Base-by-base conservation (phyloP, 2,113 vertebrate genomes). In the Triplophysa siluroides region DNA sequence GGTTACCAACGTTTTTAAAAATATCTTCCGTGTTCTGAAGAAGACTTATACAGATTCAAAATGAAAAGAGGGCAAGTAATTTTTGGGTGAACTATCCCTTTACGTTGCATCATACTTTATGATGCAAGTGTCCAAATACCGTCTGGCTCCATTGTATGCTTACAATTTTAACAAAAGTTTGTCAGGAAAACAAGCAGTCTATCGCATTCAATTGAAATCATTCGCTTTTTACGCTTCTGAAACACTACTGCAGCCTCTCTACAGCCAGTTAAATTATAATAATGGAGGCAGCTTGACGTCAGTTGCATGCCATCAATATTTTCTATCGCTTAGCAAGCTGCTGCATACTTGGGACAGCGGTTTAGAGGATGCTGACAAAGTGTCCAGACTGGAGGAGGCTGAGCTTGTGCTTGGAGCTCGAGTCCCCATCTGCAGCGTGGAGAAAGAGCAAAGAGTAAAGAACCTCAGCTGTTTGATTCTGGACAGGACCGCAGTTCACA, bases 361-460 rank as follows among this genome's bases (percentile, higher is more conserved):
- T 94, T 96, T 97, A 94, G 96, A 95, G 92, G 97, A 94, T 92
- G 94, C 96, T 95, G 97, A 97, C 94, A 96, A 95, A 94, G 89
- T 94, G 95, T 97, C 96, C 95, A 96, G 94, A 95, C 95, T 94
- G 92, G 96, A 95, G 94, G 96, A 95, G 91, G 95, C 92, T 93
- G 92, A 88, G 96, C 92, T 96, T 93, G 94, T 94, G 94, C 95
- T 97, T 94, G 95, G 95, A 94, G 94, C 95, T 94, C 93, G 95
- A 94, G 96, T 95, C 93, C 96, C 96, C 96, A 98, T 98, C 96
- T 98, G 97, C 94, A 98, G 97, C 95, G 94, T 94, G 95, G 93
- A 95, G 95, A 92, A 80, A 83, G 70, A 80, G 79, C 76, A 79
- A 76, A 66, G 38, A 63, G 21, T 58, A 52, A 78, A 26, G 61